These are phyloP conservation scores for Yponomeuta malinellus DNA, from an alignment of 2,888 invertebrate species.

Conservation along the genomic window DNA sequence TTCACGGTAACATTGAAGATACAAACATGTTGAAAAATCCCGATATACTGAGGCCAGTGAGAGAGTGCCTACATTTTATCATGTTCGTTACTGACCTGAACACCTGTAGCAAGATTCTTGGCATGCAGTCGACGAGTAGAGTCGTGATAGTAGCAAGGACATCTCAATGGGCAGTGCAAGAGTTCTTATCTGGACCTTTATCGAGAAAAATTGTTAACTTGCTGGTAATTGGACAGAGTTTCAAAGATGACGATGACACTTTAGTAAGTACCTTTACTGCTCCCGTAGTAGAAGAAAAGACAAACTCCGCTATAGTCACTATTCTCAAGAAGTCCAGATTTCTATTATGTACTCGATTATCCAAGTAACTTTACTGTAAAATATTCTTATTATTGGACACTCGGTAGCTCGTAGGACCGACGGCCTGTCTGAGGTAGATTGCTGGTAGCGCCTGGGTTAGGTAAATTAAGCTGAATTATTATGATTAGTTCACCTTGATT, in stretches of 20 bases:
- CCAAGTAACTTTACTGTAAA: no score
- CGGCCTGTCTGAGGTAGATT: no score
- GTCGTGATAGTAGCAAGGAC: constrained; percentile 82
- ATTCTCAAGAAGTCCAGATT: no score
- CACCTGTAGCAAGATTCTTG: constrained; percentile 74
- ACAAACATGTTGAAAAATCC: constrained; percentile 61
- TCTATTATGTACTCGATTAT: no score
- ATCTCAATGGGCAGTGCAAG: constrained; percentile 84
- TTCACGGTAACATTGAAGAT: constrained; percentile 78
- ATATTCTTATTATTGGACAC: no score
- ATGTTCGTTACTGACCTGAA: constrained; percentile 80
- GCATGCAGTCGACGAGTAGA: constrained; percentile 77
- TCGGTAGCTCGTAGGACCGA: no score
- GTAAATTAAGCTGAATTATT: no score
- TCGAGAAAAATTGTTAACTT: constrained; percentile 83
- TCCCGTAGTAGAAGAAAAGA: constrained; percentile 3
- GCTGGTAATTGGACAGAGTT: constrained; percentile 80
- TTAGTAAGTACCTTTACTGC: constrained; percentile 48
- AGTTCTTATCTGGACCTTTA: constrained; percentile 77
- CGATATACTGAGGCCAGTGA: constrained; percentile 50
- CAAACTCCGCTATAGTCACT: no score
- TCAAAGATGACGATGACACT: constrained; percentile 64
- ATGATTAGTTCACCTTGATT: no score
- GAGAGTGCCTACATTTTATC: constrained; percentile 79
- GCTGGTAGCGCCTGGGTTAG: no score